Percentiles rank a stretch among this genome's conserved stretches.
Evolutionary conservation across 1,140 invertebrate genomes (phyloP).

Genomic region (Stegodyphus mimosarum): DNA sequence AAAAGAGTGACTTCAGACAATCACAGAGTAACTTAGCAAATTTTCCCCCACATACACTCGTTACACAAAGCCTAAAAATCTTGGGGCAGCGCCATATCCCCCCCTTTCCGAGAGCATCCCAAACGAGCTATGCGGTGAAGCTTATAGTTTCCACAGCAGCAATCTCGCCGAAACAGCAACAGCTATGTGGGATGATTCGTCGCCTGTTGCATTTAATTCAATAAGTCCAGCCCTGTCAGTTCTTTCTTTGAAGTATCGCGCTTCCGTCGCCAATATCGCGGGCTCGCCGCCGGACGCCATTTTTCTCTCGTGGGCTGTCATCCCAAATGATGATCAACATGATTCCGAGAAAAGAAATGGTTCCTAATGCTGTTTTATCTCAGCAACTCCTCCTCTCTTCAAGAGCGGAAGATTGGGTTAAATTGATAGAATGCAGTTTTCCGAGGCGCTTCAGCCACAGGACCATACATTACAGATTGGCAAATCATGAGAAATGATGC

Average conservation of each 20-base stretch:
- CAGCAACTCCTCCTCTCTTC: not conserved
- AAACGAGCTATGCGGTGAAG: too few relatives aligned
- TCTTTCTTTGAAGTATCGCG: constrained; percentile 32
- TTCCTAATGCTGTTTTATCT: constrained; percentile 54
- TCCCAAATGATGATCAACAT: constrained; percentile 49
- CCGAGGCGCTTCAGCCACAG: not conserved
- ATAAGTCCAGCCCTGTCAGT: constrained; percentile 12
- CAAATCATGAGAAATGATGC: constrained; percentile 19
- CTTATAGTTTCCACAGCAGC: not conserved
- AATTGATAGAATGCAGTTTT: constrained; percentile 48
- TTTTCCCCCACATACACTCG: not conserved
- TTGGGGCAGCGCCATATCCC: too few relatives aligned
- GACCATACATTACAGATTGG: not conserved
- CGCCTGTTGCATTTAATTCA: constrained; percentile 55
- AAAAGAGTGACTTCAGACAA: too few relatives aligned
- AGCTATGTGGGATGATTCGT: not conserved
- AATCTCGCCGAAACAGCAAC: constrained; percentile 21
- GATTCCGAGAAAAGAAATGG: constrained; percentile 44
- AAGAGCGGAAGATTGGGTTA: constrained; percentile 40
- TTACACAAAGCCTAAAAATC: not conserved
- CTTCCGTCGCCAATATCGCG: constrained; percentile 25
- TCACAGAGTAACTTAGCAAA: too few relatives aligned
- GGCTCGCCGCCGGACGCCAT: not conserved
- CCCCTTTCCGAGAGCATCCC: too few relatives aligned
- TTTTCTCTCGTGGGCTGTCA: constrained; percentile 15